Conservation (phyloP, 2,113 vertebrate genomes). For the Zosterops japonicus region DNA sequence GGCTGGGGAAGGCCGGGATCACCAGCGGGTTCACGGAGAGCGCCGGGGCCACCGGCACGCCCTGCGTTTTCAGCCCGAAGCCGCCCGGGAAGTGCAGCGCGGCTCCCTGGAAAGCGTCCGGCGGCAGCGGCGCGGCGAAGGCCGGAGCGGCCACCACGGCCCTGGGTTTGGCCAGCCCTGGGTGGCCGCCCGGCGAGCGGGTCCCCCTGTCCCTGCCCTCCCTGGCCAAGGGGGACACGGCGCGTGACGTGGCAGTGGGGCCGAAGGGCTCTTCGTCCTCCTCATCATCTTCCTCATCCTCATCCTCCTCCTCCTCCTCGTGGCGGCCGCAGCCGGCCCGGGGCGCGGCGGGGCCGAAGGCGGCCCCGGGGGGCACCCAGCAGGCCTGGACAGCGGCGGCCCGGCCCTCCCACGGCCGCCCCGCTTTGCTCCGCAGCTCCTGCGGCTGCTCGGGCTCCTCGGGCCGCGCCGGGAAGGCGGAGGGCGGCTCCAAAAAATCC, state of each 20-base stretch:
- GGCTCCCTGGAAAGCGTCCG: slow-evolving; percentile 49
- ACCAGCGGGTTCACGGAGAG: slow-evolving; percentile 64
- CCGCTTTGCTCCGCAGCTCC: neutral
- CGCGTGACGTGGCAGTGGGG: neutral
- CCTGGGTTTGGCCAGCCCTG: slow-evolving; percentile 1
- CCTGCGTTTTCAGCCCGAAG: slow-evolving; percentile 43
- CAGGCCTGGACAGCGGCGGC: slow-evolving; percentile 27
- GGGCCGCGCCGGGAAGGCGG: neutral
- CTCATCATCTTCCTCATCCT: rapidly evolving
- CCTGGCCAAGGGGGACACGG: slow-evolving; percentile 13
- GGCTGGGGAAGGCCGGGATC: slow-evolving; percentile 71
- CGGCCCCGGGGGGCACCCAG: slow-evolving; percentile 60
- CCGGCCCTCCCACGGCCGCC: neutral
- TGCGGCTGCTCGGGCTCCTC: slow-evolving; percentile 13
- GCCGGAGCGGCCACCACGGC: neutral
- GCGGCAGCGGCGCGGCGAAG: slow-evolving; percentile 47
- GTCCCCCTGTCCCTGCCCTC: neutral
- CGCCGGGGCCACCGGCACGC: neutral
- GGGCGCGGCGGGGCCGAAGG: neutral
- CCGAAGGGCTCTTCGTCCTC: neutral
- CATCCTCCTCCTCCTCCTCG: neutral
- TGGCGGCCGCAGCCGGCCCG: neutral
- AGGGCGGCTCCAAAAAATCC: neutral
- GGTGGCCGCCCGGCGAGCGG: neutral
- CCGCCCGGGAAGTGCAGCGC: slow-evolving; percentile 53